Base-by-base conservation (phyloP, 2,888 invertebrate genomes). In the Yponomeuta sedellus region DNA sequence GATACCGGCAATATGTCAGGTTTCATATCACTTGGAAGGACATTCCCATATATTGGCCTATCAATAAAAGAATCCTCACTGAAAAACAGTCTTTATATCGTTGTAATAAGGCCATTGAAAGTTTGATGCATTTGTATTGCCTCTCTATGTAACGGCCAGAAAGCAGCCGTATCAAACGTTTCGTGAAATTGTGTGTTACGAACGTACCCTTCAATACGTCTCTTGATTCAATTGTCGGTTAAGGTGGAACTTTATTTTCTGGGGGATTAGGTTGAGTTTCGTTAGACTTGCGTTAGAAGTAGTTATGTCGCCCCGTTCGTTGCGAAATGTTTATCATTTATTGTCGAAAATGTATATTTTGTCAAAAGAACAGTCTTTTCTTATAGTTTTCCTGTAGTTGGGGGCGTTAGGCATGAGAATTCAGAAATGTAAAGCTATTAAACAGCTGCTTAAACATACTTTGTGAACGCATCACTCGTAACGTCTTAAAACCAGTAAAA, bases 121-220 rank as follows among this genome's bases (percentile, higher is more conserved):
- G 44, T 16, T 52, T 52, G 44, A 52, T 52, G 44, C 12, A 12
- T 16, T 52, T 52, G 44, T 52, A 52, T 52, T 16, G 44, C 44
- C 44, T 52, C 44, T 16, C 44, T 16, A 52, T 44, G 44, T 52
- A 52, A 16, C 44, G 44, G 44, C 44, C 16, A 16, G 44, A 52
- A 52, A 52, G 44, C 44, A 52, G 16, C 44, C 44, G 44, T 52
- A 52, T 52, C 44, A 52, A 52, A 52, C 44, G 44, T 52, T 52
- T 52, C 44, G 44, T 52, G 44, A 52, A 52, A 52, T 52, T 52
- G 44, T 52, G 44, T 52, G 12, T 52, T 52, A 16, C 44, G 44
- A 52, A 52, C 44, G 16, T 16, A 52, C 44, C 44, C 44, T 52
- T 52, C 44, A 16, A 12, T 52, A 16, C 16, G 12, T 52, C 12